Percentiles rank a stretch among this genome's conserved stretches.
Evolutionary conservation across 2,888 invertebrate genomes (phyloP).

Genomic region (Epirrhoe alternata): DNA sequence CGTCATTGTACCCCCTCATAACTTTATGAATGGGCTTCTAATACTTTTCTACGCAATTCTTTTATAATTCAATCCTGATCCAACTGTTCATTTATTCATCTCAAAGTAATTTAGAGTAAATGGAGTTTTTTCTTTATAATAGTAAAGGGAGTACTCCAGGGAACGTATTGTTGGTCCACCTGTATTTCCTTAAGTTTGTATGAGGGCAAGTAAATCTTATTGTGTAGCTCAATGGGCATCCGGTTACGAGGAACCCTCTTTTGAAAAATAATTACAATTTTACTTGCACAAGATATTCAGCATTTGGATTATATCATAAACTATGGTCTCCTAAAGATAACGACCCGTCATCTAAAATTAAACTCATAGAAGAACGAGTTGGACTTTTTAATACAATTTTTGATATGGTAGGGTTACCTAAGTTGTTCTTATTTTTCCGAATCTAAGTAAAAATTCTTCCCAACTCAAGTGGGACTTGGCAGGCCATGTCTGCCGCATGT

Average conservation of each 20-base stretch:
- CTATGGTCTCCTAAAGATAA: too few relatives aligned
- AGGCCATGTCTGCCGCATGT: too few relatives aligned
- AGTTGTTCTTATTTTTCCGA: too few relatives aligned
- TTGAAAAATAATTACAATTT: slow-evolving; percentile 13
- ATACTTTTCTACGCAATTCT: slow-evolving; percentile 67
- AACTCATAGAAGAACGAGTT: too few relatives aligned
- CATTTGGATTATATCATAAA: too few relatives aligned
- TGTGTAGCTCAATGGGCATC: slow-evolving; percentile 75
- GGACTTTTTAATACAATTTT: too few relatives aligned
- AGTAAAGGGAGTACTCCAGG: slow-evolving; percentile 62
- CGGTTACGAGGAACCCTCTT: slow-evolving; percentile 62
- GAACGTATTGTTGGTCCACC: slow-evolving; percentile 75
- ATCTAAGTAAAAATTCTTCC: too few relatives aligned
- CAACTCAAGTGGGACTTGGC: too few relatives aligned
- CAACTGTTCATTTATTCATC: slow-evolving; percentile 76
- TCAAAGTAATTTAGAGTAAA: slow-evolving; percentile 76
- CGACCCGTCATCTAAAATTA: too few relatives aligned
- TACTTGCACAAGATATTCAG: not conserved
- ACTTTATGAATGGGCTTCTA: slow-evolving; percentile 78
- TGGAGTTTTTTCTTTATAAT: slow-evolving; percentile 77
- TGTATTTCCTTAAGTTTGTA: slow-evolving; percentile 72
- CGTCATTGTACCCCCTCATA: slow-evolving; percentile 74
- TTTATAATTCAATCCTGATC: slow-evolving; percentile 81
- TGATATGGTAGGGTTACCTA: too few relatives aligned
- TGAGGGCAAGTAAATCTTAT: slow-evolving; percentile 77